Percentiles rank a stretch among this genome's conserved stretches.
Evolutionary conservation across 1,140 invertebrate genomes (phyloP).

Genomic region (Ericerus pela): DNA sequence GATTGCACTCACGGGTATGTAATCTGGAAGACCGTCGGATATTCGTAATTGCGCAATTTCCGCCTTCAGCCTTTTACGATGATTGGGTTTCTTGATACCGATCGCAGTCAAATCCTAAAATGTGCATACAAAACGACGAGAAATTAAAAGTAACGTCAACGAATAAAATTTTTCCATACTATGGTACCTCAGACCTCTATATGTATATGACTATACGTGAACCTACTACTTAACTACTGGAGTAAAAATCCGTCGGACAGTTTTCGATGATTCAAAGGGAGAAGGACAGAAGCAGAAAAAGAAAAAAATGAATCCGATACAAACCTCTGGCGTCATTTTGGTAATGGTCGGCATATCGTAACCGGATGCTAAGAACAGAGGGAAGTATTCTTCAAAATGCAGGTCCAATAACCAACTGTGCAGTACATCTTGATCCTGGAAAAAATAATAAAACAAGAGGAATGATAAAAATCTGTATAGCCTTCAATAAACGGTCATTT

Average conservation of each 20-base stretch:
- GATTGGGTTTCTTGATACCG: slow-evolving; percentile 92
- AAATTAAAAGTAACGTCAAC: too few species aligned
- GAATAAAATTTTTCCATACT: too few species aligned
- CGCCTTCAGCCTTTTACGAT: slow-evolving; percentile 86
- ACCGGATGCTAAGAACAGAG: slow-evolving; percentile 82
- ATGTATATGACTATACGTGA: too few species aligned
- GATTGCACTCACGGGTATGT: slow-evolving; percentile 59
- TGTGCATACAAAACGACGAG: too few species aligned
- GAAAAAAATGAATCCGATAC: too few species aligned
- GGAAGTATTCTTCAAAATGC: slow-evolving; percentile 90
- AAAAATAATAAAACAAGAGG: slow-evolving; percentile 23
- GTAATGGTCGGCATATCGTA: slow-evolving; percentile 96
- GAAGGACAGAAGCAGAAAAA: too few species aligned
- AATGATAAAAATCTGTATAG: too few species aligned
- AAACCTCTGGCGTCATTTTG: slow-evolving; percentile 89
- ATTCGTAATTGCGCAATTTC: slow-evolving; percentile 92
- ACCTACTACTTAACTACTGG: too few species aligned
- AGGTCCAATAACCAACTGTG: slow-evolving; percentile 87
- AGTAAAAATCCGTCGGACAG: too few species aligned
- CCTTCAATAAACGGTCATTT: too few species aligned
- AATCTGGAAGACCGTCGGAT: slow-evolving; percentile 80
- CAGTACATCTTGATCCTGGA: slow-evolving; percentile 78
- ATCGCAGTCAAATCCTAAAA: slow-evolving; percentile 51
- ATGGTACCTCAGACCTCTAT: too few species aligned
- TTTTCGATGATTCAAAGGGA: too few species aligned